A percentile compares a stretch with the other conserved stretches of the same genome.
Evolutionary conservation across 2,113 vertebrate genomes (phyloP).

Genomic region (Labeo catla): DNA sequence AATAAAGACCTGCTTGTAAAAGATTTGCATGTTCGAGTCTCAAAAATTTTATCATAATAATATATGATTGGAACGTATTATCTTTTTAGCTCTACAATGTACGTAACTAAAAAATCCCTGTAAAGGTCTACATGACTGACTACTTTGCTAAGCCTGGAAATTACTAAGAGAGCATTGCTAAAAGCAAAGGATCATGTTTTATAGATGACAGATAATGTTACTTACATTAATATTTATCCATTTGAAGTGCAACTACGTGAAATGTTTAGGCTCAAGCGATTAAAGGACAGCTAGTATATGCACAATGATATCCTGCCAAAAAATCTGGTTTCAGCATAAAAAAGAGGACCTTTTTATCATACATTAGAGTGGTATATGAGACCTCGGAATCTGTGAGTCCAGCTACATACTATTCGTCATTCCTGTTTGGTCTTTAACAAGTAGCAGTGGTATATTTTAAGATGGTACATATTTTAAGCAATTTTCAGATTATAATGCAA

Average conservation of each 20-base stretch:
- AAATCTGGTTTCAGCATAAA: neutral
- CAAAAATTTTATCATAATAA: neutral
- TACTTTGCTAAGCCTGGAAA: neutral
- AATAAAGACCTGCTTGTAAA: neutral
- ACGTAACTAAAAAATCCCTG: neutral
- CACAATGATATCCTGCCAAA: neutral
- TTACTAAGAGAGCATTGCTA: neutral
- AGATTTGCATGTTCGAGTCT: neutral
- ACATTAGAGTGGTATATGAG: neutral
- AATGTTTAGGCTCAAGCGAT: neutral
- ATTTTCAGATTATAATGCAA: conserved; percentile 4
- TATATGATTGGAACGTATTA: neutral
- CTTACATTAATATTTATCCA: neutral
- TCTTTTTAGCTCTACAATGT: neutral
- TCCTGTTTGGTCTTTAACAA: neutral
- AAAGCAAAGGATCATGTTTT: conserved; percentile 6
- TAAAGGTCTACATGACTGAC: neutral
- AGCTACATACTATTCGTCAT: neutral
- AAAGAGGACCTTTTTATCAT: neutral
- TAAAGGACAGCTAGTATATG: neutral
- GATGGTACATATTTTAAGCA: neutral
- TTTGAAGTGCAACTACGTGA: conserved; percentile 3
- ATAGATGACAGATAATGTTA: conserved; percentile 13
- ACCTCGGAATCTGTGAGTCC: neutral
- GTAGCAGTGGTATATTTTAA: neutral